A percentile compares a stretch with the other conserved stretches of the same genome.
These are phyloP conservation scores for Listronotus bonariensis DNA, from an alignment of 1,140 invertebrate genomes.

Conservation along the genomic window DNA sequence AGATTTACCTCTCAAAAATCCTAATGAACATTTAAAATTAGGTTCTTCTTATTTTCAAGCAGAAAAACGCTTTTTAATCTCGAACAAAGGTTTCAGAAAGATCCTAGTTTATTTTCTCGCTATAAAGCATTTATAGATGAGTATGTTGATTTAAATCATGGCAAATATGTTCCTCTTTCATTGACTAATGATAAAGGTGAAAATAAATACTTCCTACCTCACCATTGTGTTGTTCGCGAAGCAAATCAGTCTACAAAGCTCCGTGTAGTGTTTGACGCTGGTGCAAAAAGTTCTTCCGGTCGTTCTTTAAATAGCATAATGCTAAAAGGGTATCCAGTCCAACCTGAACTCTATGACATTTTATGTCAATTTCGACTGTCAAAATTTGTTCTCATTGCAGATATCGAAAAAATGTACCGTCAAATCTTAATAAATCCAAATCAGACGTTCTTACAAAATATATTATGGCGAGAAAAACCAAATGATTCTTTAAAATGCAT, in stretches of 20 bases:
- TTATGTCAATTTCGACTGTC: too few species aligned
- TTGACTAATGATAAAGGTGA: slow-evolving; percentile 1
- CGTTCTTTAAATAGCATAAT: too few species aligned
- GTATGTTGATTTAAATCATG: slow-evolving; percentile 47
- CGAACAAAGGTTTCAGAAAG: too few species aligned
- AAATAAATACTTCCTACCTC: slow-evolving; percentile 53
- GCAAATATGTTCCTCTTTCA: slow-evolving; percentile 31
- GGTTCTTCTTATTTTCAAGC: too few species aligned
- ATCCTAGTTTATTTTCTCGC: too few species aligned
- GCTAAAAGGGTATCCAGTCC: too few species aligned
- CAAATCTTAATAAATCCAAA: slow-evolving; percentile 44
- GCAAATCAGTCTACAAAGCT: slow-evolving; percentile 47
- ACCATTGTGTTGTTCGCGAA: slow-evolving; percentile 54
- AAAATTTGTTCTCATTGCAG: too few species aligned
- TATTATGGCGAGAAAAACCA: slow-evolving; percentile 48
- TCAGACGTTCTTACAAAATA: slow-evolving; percentile 50
- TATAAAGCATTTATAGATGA: slow-evolving; percentile 47
- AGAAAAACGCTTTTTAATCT: too few species aligned
- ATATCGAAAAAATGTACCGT: slow-evolving; percentile 54
- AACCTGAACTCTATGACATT: too few species aligned
- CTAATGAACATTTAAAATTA: too few species aligned
- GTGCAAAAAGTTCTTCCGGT: too few species aligned
- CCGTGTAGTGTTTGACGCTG: slow-evolving; percentile 52
- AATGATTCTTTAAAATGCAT: slow-evolving; percentile 18
- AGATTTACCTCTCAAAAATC: too few species aligned